Base-by-base conservation (phyloP, 2,113 vertebrate species). In the Rhombomys opimus region DNA sequence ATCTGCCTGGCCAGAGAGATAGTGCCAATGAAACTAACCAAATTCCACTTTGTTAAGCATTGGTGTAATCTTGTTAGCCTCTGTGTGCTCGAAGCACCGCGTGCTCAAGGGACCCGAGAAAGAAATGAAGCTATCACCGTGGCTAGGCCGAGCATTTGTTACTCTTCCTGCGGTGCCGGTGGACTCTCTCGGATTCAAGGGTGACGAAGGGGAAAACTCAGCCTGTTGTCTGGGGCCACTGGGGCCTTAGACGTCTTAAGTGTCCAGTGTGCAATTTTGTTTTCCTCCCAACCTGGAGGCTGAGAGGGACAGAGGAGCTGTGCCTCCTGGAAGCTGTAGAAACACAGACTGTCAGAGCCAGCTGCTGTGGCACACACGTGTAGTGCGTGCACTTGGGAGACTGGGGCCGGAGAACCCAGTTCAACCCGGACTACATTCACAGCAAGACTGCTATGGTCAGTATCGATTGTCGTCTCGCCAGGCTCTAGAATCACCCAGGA, bases 11-110 rank as follows among this genome's bases (percentile, higher is more conserved):
- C 89, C 80, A 35, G 54, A 67, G 65, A 92, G 75, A 41, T 0
- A 1, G 78, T 32, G 59, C 63, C 4, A 32, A 70, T 54, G 32
- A 85, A 89, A 68, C 93, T 89, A 95, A 93, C 72, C 87, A n/a
- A 84, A 72, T 87, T 68, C 90, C 50, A n/a, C 85, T 82, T 86
- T 65, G 54, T 95, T 78, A 87, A 59, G 12, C 22, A 65, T 52
- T 78, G 59, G 5, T 30, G 30, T 61, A 14, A 73, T 88, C 61
- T 10, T 18, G 30, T 93, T 84, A 78, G 50, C 35, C 18, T 77
- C 67, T 20, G 17, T 57, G 17, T 57, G 67, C 9, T 25, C 10
- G 1, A 3, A 4, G 41, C 41, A 61, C 30, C 8, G 8, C 61
- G 17, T 1, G n/a, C 70, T 54, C 61, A 46, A 17, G 23, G 59